These are phyloP conservation scores for Pedetes capensis DNA, from an alignment of 2,113 vertebrate genomes.

Conservation along the genomic window DNA sequence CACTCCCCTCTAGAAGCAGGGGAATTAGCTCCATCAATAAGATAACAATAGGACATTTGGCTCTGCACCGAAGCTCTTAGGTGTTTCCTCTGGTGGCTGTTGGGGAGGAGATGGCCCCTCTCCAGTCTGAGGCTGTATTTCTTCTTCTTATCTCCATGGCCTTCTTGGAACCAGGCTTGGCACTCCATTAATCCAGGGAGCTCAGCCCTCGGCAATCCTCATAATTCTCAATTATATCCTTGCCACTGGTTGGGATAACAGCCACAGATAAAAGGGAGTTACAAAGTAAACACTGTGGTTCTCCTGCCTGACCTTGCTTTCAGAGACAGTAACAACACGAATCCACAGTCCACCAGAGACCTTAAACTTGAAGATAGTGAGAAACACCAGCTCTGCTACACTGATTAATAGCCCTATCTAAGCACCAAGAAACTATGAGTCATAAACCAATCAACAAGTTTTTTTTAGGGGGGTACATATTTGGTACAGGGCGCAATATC, in stretches of 20 bases:
- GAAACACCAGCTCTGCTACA: neutral
- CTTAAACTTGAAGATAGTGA: neutral
- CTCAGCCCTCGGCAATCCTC: neutral
- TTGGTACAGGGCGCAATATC: neutral
- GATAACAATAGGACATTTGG: neutral
- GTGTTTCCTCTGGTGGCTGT: neutral
- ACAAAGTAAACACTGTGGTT: neutral
- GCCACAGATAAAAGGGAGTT: neutral
- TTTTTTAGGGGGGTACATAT: neutral
- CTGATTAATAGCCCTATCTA: neutral
- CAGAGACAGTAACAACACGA: neutral
- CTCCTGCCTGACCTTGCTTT: neutral
- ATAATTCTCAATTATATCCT: slow-evolving; percentile 39
- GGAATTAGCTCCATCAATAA: neutral
- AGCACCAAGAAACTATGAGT: neutral
- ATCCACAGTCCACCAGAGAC: neutral
- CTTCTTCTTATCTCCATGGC: neutral
- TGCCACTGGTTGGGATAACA: neutral
- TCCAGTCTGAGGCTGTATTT: neutral
- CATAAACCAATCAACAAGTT: neutral
- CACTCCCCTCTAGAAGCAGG: neutral
- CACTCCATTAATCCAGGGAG: neutral
- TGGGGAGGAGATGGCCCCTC: neutral
- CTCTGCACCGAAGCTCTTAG: neutral
- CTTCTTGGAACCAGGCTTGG: slow-evolving; percentile 15